Evolutionary conservation across 2,113 vertebrate genomes (phyloP).

Genomic region (Neogobius melanostomus): DNA sequence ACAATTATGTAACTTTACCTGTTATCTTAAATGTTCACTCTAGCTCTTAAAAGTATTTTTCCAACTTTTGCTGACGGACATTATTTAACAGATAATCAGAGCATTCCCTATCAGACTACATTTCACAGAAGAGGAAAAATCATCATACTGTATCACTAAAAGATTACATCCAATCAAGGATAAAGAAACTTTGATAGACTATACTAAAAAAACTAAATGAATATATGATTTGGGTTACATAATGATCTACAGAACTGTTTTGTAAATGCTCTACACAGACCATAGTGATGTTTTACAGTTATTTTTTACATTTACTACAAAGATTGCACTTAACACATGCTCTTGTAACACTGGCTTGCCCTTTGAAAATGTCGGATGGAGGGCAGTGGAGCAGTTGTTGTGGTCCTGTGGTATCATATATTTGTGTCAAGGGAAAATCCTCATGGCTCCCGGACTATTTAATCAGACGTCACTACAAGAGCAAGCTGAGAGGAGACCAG

Average conservation of each 20-base stretch:
- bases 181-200: neutral
- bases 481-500: neutral
- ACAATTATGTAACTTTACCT: too few species aligned
- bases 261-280: neutral
- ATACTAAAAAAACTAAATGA: neutral
- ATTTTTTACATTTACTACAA: neutral
- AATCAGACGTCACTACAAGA: neutral
- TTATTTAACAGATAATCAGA: neutral
- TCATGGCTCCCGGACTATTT: neutral
- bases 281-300: neutral
- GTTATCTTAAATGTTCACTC: too few species aligned
- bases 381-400: neutral
- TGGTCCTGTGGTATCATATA: neutral
- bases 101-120: neutral
- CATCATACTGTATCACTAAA: neutral
- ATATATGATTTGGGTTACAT: neutral
- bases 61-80: neutral
- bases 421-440: neutral
- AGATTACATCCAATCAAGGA: neutral
- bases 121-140: neutral
- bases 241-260: neutral
- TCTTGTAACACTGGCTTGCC: constrained; percentile 4
- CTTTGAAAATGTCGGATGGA: neutral
- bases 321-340: neutral
- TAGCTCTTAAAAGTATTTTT: neutral